Evolutionary conservation across 2,113 vertebrate genomes (phyloP).

Genomic region (Trachemys scripta): DNA sequence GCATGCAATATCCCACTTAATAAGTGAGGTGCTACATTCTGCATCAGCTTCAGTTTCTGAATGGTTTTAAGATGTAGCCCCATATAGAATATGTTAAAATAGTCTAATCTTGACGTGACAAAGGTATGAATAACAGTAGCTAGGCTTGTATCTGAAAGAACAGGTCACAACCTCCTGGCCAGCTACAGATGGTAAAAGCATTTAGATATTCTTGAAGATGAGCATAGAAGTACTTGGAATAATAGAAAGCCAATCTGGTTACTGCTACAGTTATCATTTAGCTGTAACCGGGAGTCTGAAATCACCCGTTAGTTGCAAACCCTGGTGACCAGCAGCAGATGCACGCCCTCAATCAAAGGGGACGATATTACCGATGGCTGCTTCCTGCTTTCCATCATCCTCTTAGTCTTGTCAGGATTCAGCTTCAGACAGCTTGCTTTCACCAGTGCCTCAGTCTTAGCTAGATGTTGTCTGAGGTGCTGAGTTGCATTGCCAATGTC

Average conservation of each 20-base stretch:
- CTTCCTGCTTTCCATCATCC: background rate
- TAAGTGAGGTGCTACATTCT: background rate
- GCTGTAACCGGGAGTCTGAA: background rate
- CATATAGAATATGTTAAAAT: no score
- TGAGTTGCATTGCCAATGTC: background rate
- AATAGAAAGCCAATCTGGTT: slow-evolving; percentile 16
- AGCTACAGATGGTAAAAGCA: background rate
- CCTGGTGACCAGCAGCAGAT: slow-evolving; percentile 47
- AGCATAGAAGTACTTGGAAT: background rate
- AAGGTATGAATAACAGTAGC: background rate
- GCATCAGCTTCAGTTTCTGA: background rate
- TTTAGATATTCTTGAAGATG: background rate
- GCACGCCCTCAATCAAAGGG: slow-evolving; percentile 27
- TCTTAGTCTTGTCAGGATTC: slow-evolving; percentile 15
- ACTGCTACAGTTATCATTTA: slow-evolving; percentile 32
- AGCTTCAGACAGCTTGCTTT: background rate
- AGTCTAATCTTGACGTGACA: no score
- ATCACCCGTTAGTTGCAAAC: slow-evolving; percentile 15
- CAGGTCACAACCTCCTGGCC: background rate
- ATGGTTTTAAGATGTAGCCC: no score
- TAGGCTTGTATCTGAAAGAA: background rate
- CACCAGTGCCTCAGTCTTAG: accelerated
- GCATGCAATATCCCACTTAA: background rate
- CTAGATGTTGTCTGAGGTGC: background rate
- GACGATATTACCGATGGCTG: slow-evolving; percentile 36